Evolutionary conservation across 2,113 vertebrate species (phyloP).

Genomic region (Lepus americanus): DNA sequence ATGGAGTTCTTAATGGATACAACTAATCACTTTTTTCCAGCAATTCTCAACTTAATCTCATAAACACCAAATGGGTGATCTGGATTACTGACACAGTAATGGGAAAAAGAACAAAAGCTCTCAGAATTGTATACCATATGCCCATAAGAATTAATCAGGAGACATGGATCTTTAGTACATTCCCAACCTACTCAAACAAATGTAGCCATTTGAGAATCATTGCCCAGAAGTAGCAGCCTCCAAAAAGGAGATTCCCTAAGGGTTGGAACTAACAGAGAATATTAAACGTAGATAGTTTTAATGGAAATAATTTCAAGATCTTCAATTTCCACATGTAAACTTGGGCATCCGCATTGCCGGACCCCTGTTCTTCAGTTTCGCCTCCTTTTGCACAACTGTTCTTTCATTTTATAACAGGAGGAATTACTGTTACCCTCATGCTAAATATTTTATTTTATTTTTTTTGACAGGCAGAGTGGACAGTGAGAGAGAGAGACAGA

Average conservation of each 20-base stretch:
- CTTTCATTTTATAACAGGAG: background rate
- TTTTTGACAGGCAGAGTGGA: too few species aligned
- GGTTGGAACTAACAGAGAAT: background rate
- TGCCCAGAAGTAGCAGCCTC: background rate
- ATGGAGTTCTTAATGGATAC: background rate
- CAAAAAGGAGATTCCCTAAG: constrained; percentile 21
- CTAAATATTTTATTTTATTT: too few species aligned
- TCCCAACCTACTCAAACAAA: background rate
- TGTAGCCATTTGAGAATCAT: background rate
- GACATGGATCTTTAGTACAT: background rate
- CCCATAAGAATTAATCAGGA: constrained; percentile 2
- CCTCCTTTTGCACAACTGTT: background rate
- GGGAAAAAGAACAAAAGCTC: background rate
- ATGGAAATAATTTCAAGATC: background rate
- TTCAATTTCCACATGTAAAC: background rate
- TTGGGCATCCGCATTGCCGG: accelerated
- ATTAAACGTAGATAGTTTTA: background rate
- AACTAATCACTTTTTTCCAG: background rate
- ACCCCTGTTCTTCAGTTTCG: background rate
- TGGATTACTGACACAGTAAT: background rate
- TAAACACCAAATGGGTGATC: background rate
- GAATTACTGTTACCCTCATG: background rate
- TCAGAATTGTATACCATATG: background rate
- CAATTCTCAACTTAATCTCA: background rate
- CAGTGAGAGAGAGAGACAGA: too few species aligned